Base-by-base conservation (phyloP, 2,888 invertebrate species). In the Spatulosminthurus flaviceps region DNA sequence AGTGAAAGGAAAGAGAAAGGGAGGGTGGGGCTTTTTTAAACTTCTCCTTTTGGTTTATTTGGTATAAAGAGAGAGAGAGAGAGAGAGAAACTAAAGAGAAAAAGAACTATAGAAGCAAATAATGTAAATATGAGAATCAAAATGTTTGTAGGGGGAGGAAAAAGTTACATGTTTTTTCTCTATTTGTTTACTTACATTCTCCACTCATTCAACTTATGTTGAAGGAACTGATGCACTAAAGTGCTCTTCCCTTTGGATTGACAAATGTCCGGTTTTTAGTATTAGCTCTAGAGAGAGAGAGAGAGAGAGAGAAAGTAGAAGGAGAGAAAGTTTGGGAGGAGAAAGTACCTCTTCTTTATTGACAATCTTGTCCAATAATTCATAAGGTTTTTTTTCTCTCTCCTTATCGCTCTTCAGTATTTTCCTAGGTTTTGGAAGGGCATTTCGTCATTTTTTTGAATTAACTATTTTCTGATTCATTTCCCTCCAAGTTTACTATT, bases 401-500 rank as follows among this genome's bases (percentile, higher is more conserved):
- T 51, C 19, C 51, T 51, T 51, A 51, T 51, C 51, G 16, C 9
- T 51, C 51, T 16, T 51, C 19, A 4, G 51, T 2, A 51, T 51
- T 51, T 51, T 16, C 51, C 51, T 51, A 19, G 9, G 16, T n/a
- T n/a, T n/a, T 51, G n/a, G 16, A 51, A 51, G 51, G 51, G 51
- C 51, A 51, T 51, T 51, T 19, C 51, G 51, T 51, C 51, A 51
- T 51, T 51, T 34, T n/a, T 51, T 51, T 51, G 51, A 51, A 51
- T 51, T 51, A 51, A 51, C 51, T 51, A 51, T 51, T 51, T 51
- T 51, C 51, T 51, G 51, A 51, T 51, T 51, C 51, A 51, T 51
- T 51, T 51, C 51, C 51, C 51, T 16, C 16, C 51, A 51, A 51
- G n/a, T 51, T 51, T 51, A 19, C 51, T 51, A 51, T 51, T 51